Base-by-base conservation (phyloP, 2,113 vertebrate species). In the Asarcornis scutulata region DNA sequence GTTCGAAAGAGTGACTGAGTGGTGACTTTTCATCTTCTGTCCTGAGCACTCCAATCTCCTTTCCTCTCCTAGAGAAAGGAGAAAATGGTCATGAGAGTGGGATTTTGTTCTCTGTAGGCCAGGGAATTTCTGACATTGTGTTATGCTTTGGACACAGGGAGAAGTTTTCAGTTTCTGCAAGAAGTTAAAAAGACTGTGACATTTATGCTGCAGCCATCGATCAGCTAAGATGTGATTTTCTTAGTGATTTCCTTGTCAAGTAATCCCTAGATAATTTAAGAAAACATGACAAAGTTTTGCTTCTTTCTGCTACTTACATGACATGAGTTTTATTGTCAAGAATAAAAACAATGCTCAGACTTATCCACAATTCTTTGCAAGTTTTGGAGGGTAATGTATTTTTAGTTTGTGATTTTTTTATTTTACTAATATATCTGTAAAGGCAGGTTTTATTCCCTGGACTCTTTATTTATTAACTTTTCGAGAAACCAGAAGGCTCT, bases 161-260 rank as follows among this genome's bases (percentile, higher is more conserved):
- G 68, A 76, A 78, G 53, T 71, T 67, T 56, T 68, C 62, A 66
- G 42, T 44, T 90, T 68, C 69, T 68, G 23, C 0, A 2, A 44
- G 48, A 34, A 50, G 63, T 81, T 95, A 59, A 80, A 74, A 89
- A 69, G 40, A 29, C 53, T 83, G 50, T 86, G 63, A 79, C 75
- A 73, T 91, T 91, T 88, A 72, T 89, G 72, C 82, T 89, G 63
- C 36, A 74, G 72, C 27, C 71, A 77, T 86, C 0, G 3, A 89
- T 94, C 79, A 77, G 40, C 52, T 69, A 10, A 18, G 17, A 53
- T 89, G 75, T 80, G 59, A 63, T 93, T 94, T 96, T 69, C 67
- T 77, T 67, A 59, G 63, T 3, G 18, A 87, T 88, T 91, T 95
- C 75, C 75, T 2, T 25, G 53, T 46, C 71, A 96, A 44, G 55